These are phyloP conservation scores for Numida meleagris DNA, from an alignment of 2,113 vertebrate genomes.

Conservation along the genomic window DNA sequence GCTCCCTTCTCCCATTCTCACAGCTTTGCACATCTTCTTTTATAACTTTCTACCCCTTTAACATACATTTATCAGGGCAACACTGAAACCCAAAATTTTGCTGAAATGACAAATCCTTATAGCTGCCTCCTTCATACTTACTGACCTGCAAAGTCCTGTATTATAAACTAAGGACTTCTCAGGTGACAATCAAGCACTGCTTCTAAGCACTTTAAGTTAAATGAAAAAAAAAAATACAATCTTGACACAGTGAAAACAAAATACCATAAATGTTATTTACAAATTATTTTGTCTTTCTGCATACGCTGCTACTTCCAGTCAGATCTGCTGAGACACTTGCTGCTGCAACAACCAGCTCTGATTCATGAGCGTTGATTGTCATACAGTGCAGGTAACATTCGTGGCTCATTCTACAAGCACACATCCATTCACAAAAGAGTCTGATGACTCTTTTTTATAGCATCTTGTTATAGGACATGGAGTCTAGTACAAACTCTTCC, in stretches of 20 bases:
- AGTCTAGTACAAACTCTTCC: background rate
- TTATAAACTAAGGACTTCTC: background rate
- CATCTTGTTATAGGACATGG: background rate
- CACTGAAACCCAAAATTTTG: background rate
- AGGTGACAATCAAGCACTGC: background rate
- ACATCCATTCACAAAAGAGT: background rate
- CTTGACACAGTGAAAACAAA: background rate
- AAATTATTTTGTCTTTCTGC: background rate
- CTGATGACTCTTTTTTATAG: background rate
- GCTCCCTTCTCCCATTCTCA: background rate
- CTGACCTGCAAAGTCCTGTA: background rate
- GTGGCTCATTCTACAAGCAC: background rate
- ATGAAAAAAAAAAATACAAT: background rate
- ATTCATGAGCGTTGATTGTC: background rate
- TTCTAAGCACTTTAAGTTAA: background rate
- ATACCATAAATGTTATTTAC: background rate
- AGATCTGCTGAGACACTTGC: background rate
- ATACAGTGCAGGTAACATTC: accelerated
- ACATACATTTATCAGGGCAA: background rate
- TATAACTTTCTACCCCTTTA: background rate
- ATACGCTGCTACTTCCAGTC: background rate
- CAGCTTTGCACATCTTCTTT: background rate
- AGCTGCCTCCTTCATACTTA: background rate
- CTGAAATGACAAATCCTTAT: background rate
- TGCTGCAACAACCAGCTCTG: background rate